Base-by-base conservation (phyloP, 2,888 invertebrate species). In the Leucophora obtusa region DNA sequence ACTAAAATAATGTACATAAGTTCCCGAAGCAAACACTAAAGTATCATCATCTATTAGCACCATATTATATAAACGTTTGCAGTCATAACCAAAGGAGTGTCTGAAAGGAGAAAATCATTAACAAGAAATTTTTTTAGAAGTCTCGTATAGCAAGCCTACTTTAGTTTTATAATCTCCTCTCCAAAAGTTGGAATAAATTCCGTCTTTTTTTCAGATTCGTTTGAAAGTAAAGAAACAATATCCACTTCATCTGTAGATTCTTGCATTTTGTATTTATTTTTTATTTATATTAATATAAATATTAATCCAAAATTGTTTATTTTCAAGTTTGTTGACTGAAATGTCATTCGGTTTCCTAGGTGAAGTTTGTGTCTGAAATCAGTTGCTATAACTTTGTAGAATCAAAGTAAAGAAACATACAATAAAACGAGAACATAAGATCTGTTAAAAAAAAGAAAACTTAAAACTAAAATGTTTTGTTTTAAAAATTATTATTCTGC, bases 21-120 rank as follows among this genome's bases (percentile, higher is more conserved):
- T 97, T 63, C 97, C 97, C 0, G 97, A 94, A 0, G 93, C 93
- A 91, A 95, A 97, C 75, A 95, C 92, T 2, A 97, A 89, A 0
- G 94, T 95, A 11, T 94, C 90, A 4, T 93, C 92, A 87, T 96
- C 96, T 54, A 95, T 92, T 5, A 95, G 92, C 81, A 95, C 94
- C 54, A 98, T 89, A 88, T 98, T 98, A 87, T 94, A 96, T 76
- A 94, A 92, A 85, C 94, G 94, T 83, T 92, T 93, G 87, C 96
- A 96, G 87, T 97, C 94, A 88, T 96, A 98, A 9, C 96, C 96
- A 88, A 94, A 97, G 0, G 97, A 97, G 90, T 95, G 92, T 87
- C 96, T 28, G 4, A 28, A 28, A 82, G 79, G 28, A 28, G 62
- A 14, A 4, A 54, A 8, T 14, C 28, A 63, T 2, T 18, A 51